Base-by-base conservation (phyloP, 2,113 vertebrate genomes). In the Neotragus moschatus region DNA sequence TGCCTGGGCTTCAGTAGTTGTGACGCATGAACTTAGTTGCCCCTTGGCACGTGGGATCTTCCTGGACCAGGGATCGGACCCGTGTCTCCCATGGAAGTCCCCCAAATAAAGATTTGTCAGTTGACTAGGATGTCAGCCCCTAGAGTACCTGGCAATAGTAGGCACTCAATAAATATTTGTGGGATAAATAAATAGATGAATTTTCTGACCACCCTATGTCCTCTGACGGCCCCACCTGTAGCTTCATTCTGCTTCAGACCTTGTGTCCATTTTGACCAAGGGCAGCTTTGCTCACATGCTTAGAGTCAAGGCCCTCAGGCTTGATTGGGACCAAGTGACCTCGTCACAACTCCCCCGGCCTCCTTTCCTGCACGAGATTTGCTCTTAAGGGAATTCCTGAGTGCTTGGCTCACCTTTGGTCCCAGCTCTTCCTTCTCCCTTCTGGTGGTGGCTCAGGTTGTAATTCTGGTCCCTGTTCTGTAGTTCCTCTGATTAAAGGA, bases 311-410 rank as follows among this genome's bases (percentile, higher is more conserved):
- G 28, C 16, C 33, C 5, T 45, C 39, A 33, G 85, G 82, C 43
- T 28, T 49, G 2, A 14, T 1, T 51, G 70, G 49, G 58, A 55
- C 49, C 14, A 33, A 13, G 17, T 19, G 28, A 82, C 15, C 28
- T n/a, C 21, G n/a, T 51, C 15, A 6, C 19, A 26, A 45, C 2
- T 63, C 36, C 60, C 28, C 2, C 0, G 0, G 6, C 73, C 61
- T 90, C 55, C 61, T 92, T 61, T 53, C 79, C 23, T 19, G 26
- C 25, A 7, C 1, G 33, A 43, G 11, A 33, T 26, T 90, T 80
- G 33, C 15, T 61, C 56, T 45, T 26, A 5, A 43, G 39, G n/a
- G 39, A 39, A 13, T 81, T 80, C 70, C 56, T 30, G 61, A 36
- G 30, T 63, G 45, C 10, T 4, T 10, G 25, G 25, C 19, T 92